phyloP scores from a whole-genome alignment of 2,888 invertebrate species.

The Protodeltote pygarga region DNA sequence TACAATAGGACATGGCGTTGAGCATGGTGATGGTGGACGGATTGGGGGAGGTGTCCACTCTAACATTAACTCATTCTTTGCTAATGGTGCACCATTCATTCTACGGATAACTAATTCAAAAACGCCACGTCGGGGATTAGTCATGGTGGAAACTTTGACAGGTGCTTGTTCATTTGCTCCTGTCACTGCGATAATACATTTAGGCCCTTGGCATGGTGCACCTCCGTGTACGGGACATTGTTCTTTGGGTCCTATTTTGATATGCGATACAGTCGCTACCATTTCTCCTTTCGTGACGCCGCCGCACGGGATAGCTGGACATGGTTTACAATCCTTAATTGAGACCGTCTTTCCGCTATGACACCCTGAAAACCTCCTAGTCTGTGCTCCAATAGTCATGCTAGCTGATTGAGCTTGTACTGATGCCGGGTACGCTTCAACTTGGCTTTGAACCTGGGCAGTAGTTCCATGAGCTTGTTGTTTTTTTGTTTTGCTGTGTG shows the following conservation, averaged over 20 bases:
- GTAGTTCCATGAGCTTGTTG: constrained; percentile 1
- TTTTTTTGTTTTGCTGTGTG: constrained; percentile 20
- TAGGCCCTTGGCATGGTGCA: constrained; percentile 72
- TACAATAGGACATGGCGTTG: constrained; percentile 16
- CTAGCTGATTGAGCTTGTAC: constrained; percentile 41
- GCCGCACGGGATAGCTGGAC: constrained; percentile 57
- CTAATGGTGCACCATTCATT: constrained; percentile 75
- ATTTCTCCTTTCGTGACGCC: constrained; percentile 62
- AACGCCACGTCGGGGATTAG: constrained; percentile 78
- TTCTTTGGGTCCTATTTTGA: constrained; percentile 70
- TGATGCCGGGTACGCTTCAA: constrained; percentile 15
- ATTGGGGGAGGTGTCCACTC: constrained; percentile 80
- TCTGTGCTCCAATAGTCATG: constrained; percentile 52
- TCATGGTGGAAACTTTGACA: constrained; percentile 69
- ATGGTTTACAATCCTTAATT: constrained; percentile 64
- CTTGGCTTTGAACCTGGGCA: constrained; percentile 26
- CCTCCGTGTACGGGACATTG: constrained; percentile 69
- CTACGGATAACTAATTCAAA: constrained; percentile 78
- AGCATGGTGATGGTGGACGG: constrained; percentile 42
- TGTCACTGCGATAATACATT: constrained; percentile 64
- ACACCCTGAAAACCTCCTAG: constrained; percentile 50
- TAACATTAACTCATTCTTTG: constrained; percentile 78
- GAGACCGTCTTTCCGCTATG: constrained; percentile 62
- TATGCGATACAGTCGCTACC: constrained; percentile 73
- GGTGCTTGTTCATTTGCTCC: constrained; percentile 63